Conservation (phyloP, 2,113 vertebrate species). For the Coptodon rendalli region DNA sequence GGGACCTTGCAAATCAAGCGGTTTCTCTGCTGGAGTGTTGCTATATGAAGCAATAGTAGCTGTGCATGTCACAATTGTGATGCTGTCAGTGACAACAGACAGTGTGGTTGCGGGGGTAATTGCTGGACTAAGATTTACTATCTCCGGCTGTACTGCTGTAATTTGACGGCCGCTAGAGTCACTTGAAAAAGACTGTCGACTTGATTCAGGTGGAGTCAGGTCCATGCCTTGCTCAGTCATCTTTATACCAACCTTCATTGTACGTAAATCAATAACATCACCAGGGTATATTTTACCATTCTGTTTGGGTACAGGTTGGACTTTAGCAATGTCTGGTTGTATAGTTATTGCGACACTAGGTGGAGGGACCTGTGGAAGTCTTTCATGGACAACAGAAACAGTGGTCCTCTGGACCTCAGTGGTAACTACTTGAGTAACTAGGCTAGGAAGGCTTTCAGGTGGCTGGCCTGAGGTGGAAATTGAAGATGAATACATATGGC, state of each 20-base stretch:
- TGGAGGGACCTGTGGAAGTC: constrained; percentile 65
- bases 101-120: constrained; percentile 72
- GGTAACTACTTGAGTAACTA: constrained; percentile 76
- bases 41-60: constrained; percentile 76
- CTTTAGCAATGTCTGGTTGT: constrained; percentile 67
- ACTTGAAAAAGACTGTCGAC: constrained; percentile 70
- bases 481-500: constrained; percentile 74
- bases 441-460: constrained; percentile 60
- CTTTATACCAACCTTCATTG: constrained; percentile 78
- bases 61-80: constrained; percentile 79
- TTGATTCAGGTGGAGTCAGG: constrained; percentile 75
- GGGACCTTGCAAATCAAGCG: constrained; percentile 76
- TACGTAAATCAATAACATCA: constrained; percentile 90
- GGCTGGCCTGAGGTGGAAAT: constrained; percentile 71
- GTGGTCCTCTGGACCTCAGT: constrained; percentile 77
- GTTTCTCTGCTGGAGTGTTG: constrained; percentile 74
- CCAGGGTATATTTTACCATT: constrained; percentile 77
- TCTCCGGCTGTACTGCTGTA: constrained; percentile 86
- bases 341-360: constrained; percentile 67
- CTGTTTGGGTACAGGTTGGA: constrained; percentile 73
- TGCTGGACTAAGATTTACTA: constrained; percentile 87
- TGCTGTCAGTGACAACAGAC: constrained; percentile 74
- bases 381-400: constrained; percentile 75
- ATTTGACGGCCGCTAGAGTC: constrained; percentile 76
- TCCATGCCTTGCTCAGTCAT: constrained; percentile 80